Conservation (phyloP, 2,888 invertebrate species). For the Sarcophaga variegata region DNA sequence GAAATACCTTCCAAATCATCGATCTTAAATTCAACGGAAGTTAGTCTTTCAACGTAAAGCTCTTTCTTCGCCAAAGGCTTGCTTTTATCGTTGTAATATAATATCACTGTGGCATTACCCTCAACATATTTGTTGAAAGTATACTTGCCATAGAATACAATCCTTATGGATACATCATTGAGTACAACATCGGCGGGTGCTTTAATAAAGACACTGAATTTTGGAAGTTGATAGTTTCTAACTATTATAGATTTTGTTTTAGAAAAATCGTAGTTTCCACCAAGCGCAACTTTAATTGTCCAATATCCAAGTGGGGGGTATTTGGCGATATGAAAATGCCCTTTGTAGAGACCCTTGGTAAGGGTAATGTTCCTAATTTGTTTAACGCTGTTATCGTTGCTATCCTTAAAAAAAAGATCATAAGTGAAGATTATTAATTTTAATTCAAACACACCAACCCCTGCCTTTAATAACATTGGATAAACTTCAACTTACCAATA, state of each 20-base stretch:
- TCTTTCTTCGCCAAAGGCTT: not conserved
- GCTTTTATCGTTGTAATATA: not conserved
- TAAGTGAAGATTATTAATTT: too few species aligned
- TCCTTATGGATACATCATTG: constrained; percentile 88
- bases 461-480: too few species aligned
- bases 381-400: constrained; percentile 87
- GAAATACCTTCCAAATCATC: constrained; percentile 83
- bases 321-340: too few species aligned
- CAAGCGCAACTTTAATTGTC: too few species aligned
- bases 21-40: constrained; percentile 78
- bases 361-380: too few species aligned
- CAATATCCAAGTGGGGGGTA: too few species aligned
- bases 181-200: constrained; percentile 91
- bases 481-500: constrained; percentile 20
- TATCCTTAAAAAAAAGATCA: constrained; percentile 83
- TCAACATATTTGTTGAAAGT: constrained; percentile 91
- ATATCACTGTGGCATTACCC: constrained; percentile 87
- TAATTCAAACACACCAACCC: too few species aligned
- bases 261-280: too few species aligned
- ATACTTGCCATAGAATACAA: constrained; percentile 78
- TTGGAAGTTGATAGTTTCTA: constrained; percentile 86
- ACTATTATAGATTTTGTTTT: too few species aligned
- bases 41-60: not conserved
- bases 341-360: too few species aligned
- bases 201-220: constrained; percentile 93